Evolutionary conservation across 2,888 invertebrate species (phyloP), one percentile per base, ranked within the genome.

Genomic region (Tinea trinotella): DNA sequence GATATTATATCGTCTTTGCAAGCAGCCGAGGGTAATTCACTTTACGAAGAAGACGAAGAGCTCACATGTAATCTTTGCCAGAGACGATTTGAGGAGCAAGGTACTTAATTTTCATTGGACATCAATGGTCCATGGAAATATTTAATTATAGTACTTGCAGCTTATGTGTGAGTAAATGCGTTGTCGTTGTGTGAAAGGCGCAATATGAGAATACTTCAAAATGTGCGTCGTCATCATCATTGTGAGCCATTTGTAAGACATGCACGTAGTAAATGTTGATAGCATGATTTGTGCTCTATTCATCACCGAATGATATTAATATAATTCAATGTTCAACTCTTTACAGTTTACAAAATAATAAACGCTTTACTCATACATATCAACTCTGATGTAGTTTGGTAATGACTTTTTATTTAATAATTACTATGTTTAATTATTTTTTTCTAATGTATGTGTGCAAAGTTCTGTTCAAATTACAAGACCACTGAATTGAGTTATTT

Each of bases 21-120:
- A 89, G 86, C 89, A 89, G 89, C 89, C 87, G 87, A 88, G 75
- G 89, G 88, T 84, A 78, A 78, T 71, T 86, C 87, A 76, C 86
- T 88, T 84, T 86, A 87, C 80, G 85, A 88, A 78, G 88, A 89
- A 84, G 88, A 88, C 76, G 89, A 89, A 87, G 89, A 88, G 83
- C 88, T 88, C 82, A 89, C 88, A 87, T 91, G 91, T 85, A 91
- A 90, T 81, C 90, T 91, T 87, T 91, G 91, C 88, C 91, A 91
- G 88, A 90, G 91, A 88, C 90, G 91, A 77, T 91, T 91, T 89
- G 91, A 91, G 85, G 90, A 90, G 87, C 90, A 91, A 91, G 91
- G 91, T 91, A 91, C 50, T 50, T 15, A 24, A 46, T 50, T 48
- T 24, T 72, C 76, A 75, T 65, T 63, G 66, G 64, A 76, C 70